Base-by-base conservation (phyloP, 2,113 vertebrate species). In the Mola mola region DNA sequence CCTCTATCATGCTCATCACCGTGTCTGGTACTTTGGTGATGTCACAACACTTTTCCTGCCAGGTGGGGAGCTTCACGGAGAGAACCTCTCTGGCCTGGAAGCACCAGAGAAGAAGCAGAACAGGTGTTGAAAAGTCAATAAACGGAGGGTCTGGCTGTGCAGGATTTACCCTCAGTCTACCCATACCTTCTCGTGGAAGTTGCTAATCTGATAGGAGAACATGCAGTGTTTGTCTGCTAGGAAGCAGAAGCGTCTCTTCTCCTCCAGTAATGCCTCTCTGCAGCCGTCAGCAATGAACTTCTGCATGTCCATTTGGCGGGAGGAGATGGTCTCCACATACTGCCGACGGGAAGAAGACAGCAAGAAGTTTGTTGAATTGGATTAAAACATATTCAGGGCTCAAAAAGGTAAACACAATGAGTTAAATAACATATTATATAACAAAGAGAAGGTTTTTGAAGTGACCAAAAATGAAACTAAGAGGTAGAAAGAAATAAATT, bases 181-280 rank as follows among this genome's bases (percentile, higher is more conserved):
- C 24, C 91, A 85, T 60, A 98, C 97, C 90, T 96, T 96, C 10
- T 90, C 44, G 0, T 99, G 94, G 63, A 96, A 96, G 72, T 83
- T 82, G 65, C 92, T 84, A 17, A 95, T 91, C 22, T 94, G 93
- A 62, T 89, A 91, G 25, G 95, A 90, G 64, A 98, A 96, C 86
- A 89, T 91, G 79, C 96, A 99, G 86, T 99, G 97, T 66, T 96
- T 98, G 91, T 99, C 97, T 1, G 96, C 97, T 56, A 99, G 90
- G 46, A 99, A 99, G 60, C 97, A 99, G 90, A 98, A 98, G 21
- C 97, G 92, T 56, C 97, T 92, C 69, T 96, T 98, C 70, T 99
- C 97, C 51, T 99, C 97, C 15, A 98, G 90, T 1, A 99, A 89
- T 15, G 97, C 97, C 75, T 98, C 96, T 72, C 66, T 93, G 91